Evolutionary conservation across 2,113 vertebrate genomes (phyloP).

Genomic region (Atlantisia rogersi): DNA sequence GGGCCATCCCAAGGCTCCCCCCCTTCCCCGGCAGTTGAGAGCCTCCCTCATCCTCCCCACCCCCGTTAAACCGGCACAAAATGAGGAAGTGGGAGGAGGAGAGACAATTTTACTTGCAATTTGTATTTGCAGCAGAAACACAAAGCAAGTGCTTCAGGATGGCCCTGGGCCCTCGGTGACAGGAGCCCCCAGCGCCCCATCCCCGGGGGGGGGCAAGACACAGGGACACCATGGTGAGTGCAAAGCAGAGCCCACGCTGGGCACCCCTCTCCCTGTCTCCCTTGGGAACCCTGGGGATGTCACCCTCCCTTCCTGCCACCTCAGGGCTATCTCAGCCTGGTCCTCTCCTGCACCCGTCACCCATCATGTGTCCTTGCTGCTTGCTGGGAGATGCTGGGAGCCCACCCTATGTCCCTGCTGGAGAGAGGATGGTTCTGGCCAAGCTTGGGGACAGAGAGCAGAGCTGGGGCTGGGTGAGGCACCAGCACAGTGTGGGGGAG

Average conservation of each 20-base stretch:
- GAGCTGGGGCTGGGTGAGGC: neutral
- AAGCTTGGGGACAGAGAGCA: neutral
- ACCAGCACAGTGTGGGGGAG: accelerated
- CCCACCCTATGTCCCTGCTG: accelerated
- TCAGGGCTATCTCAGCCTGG: neutral
- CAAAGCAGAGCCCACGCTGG: neutral
- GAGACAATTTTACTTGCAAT: neutral
- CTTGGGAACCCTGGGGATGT: neutral
- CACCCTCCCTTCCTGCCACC: neutral
- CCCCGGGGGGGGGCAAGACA: neutral
- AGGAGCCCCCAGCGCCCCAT: accelerated
- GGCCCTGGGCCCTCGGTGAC: neutral
- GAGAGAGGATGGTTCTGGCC: neutral
- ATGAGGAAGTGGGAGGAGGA: slow-evolving; percentile 57
- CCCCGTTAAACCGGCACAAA: accelerated
- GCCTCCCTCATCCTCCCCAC: neutral
- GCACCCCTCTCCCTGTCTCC: neutral
- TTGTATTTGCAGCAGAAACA: neutral
- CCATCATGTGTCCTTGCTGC: neutral
- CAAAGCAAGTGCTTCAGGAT: neutral
- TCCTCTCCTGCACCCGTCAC: neutral
- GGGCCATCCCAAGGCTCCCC: neutral
- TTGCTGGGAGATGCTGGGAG: neutral
- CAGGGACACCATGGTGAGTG: slow-evolving; percentile 59
- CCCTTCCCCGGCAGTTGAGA: neutral